Percentiles rank a stretch among this genome's conserved stretches.
Evolutionary conservation across 2,888 invertebrate genomes (phyloP).

Genomic region (Sericinus montela): DNA sequence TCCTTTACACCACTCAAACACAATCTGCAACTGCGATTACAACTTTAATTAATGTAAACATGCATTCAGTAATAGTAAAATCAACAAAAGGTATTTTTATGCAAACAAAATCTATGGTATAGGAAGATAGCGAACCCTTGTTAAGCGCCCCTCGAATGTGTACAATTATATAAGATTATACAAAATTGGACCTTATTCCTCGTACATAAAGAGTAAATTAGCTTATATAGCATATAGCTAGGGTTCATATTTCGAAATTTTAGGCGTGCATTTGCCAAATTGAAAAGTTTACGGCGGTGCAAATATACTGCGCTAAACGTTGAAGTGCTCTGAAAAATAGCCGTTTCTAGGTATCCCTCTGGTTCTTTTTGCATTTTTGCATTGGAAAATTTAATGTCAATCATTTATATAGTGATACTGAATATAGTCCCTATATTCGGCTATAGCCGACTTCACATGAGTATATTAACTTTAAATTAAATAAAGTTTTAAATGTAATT

Average conservation of each 20-base stretch:
- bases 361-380: not conserved
- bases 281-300: constrained; percentile 36
- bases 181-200: not conserved
- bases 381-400: not conserved
- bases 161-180: constrained; percentile 5
- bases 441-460: too few relatives aligned
- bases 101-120: constrained; percentile 41
- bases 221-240: constrained; percentile 8
- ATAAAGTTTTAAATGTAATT: too few relatives aligned
- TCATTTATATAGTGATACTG: too few relatives aligned
- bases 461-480: too few relatives aligned
- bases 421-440: too few relatives aligned
- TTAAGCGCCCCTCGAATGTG: constrained; percentile 20
- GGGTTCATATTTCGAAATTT: constrained; percentile 36
- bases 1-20: too few relatives aligned
- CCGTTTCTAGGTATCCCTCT: not conserved
- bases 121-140: constrained; percentile 29
- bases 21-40: constrained; percentile 35
- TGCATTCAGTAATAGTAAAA: constrained; percentile 49
- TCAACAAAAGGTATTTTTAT: constrained; percentile 51
- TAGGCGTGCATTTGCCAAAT: constrained; percentile 52
- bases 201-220: constrained; percentile 12
- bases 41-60: constrained; percentile 56
- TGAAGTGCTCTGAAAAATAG: not conserved
- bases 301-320: constrained; percentile 16